Conservation (phyloP, 2,888 invertebrate species). For the Melieria omissa region DNA sequence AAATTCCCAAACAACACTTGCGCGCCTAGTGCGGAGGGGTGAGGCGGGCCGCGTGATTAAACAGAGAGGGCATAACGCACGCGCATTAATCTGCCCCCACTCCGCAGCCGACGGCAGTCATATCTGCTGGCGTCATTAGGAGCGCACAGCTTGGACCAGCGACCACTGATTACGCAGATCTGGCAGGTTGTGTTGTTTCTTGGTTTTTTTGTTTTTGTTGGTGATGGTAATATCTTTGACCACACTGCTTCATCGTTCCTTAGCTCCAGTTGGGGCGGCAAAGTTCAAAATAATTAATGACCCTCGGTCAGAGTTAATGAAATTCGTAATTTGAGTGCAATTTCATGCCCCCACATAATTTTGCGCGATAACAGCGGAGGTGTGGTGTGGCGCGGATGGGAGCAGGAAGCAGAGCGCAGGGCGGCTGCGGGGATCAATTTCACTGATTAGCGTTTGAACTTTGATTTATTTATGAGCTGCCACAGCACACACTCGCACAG, state of each 20-base stretch:
- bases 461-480: constrained; percentile 51
- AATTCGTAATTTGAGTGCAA: constrained; percentile 55
- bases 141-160: background rate
- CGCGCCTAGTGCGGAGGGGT: no score
- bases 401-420: constrained; percentile 5
- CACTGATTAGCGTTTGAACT: constrained; percentile 48
- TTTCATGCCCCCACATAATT: constrained; percentile 3
- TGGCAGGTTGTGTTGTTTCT: background rate
- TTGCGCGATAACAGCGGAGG: background rate
- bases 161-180: background rate
- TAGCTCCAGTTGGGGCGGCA: background rate
- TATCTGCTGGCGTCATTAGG: background rate
- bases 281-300: constrained; percentile 65
- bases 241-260: background rate
- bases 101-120: background rate
- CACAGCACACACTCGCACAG: constrained; percentile 17
- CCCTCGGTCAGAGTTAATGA: constrained; percentile 61
- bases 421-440: constrained; percentile 35
- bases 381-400: constrained; percentile 23
- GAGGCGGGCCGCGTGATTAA: background rate
- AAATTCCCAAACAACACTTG: no score
- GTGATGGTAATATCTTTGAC: background rate
- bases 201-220: constrained; percentile 16
- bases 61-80: constrained; percentile 3
- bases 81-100: constrained; percentile 7